These are phyloP conservation scores for Pteropus alecto DNA, from an alignment of 2,113 vertebrate genomes.

Conservation along the genomic window DNA sequence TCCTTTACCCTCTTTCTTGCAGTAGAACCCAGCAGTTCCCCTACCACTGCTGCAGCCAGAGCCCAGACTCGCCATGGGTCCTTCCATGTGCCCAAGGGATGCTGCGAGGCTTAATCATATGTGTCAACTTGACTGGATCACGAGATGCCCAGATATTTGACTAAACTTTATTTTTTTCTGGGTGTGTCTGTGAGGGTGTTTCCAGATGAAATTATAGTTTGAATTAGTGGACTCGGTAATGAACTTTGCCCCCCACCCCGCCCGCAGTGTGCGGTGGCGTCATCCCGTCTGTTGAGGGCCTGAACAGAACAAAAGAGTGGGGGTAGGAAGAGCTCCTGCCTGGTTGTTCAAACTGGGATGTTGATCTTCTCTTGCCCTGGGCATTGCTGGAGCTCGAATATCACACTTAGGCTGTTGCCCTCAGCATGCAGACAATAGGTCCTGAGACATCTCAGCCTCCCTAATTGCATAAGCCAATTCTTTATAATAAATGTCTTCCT, in stretches of 20 bases:
- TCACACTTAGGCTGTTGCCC: neutral
- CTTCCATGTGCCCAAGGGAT: accelerated
- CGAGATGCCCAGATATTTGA: neutral
- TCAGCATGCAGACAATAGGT: too few species aligned
- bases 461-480: neutral
- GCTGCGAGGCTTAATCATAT: neutral
- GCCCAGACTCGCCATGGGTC: accelerated
- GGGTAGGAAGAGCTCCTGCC: neutral
- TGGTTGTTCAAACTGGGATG: neutral
- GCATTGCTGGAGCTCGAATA: neutral
- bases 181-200: neutral
- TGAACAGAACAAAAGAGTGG: neutral
- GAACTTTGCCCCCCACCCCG: accelerated
- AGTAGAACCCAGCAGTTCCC: neutral
- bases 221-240: neutral
- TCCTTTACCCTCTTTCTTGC: neutral
- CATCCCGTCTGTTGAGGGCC: neutral
- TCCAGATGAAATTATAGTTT: neutral
- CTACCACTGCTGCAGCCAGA: accelerated
- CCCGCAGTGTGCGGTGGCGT: too few species aligned
- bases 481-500: neutral
- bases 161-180: neutral
- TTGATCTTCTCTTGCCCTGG: neutral
- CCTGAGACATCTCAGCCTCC: neutral
- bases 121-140: neutral